Evolutionary conservation across 2,797 vertebrate genomes (phyloP).

Genomic region (Anabacerthia variegaticeps): DNA sequence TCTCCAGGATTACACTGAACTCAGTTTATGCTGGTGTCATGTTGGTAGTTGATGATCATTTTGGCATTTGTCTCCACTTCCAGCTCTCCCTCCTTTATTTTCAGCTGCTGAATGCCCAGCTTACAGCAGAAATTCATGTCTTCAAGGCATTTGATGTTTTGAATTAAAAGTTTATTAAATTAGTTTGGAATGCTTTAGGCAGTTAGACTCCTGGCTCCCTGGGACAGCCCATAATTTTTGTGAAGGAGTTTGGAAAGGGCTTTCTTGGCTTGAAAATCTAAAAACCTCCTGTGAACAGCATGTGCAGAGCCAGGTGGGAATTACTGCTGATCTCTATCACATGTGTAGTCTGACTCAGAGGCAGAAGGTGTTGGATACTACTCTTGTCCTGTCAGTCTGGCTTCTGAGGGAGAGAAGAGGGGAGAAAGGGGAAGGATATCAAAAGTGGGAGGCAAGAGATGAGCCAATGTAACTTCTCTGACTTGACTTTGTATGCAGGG

Average conservation of each 20-base stretch:
- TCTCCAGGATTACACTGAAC: neutral
- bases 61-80: neutral
- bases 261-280: neutral
- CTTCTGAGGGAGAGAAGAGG: neutral
- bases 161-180: neutral
- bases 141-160: neutral
- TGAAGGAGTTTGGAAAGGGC: neutral
- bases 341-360: rapidly evolving
- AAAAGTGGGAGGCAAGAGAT: neutral
- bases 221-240: neutral
- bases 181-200: neutral
- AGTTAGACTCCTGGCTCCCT: neutral
- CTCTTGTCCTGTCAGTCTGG: neutral
- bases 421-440: neutral
- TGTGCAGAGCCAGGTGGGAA: neutral
- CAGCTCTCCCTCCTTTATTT: neutral
- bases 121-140: neutral
- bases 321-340: neutral
- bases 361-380: neutral
- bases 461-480: neutral
- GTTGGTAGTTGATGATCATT: neutral
- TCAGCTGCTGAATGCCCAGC: neutral
- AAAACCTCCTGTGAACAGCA: neutral
- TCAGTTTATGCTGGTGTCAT: neutral
- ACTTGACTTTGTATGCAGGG: neutral